Conservation (phyloP, 2,113 vertebrate genomes). For the Stigmatopora argus region DNA sequence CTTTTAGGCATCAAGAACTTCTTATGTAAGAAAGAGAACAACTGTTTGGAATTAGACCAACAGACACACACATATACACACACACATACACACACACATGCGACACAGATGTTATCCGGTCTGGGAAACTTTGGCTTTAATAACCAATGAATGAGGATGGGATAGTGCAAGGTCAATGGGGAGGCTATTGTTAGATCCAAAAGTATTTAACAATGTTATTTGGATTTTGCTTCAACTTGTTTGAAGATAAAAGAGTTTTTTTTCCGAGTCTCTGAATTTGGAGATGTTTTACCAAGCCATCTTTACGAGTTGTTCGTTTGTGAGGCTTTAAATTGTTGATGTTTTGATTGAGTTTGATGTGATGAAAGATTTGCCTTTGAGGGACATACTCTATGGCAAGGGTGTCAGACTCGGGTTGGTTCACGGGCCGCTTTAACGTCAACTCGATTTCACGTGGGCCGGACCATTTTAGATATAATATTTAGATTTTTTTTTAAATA, state of each 20-base stretch:
- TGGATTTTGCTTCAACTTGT: neutral
- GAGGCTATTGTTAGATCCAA: neutral
- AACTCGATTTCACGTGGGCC: too few species aligned
- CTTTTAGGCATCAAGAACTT: slow-evolving; percentile 2
- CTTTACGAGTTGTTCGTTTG: neutral
- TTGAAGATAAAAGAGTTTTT: neutral
- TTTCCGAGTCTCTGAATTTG: neutral
- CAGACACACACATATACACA: neutral
- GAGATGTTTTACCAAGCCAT: neutral
- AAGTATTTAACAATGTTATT: neutral
- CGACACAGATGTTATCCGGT: slow-evolving; percentile 3
- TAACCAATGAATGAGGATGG: neutral
- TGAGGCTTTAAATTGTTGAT: neutral
- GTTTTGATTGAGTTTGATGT: too few species aligned
- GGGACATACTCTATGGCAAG: too few species aligned
- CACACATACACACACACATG: slow-evolving; percentile 17
- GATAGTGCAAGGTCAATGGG: neutral
- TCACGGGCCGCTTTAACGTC: too few species aligned
- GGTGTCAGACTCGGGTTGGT: too few species aligned
- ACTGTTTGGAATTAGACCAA: slow-evolving; percentile 18
- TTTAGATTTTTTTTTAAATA: too few species aligned
- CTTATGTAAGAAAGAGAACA: slow-evolving; percentile 29
- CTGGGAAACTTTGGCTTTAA: slow-evolving; percentile 4
- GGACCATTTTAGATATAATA: too few species aligned
- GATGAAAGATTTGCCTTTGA: too few species aligned